Conservation (phyloP, 2,113 vertebrate species). For the Crotalus viridis region DNA sequence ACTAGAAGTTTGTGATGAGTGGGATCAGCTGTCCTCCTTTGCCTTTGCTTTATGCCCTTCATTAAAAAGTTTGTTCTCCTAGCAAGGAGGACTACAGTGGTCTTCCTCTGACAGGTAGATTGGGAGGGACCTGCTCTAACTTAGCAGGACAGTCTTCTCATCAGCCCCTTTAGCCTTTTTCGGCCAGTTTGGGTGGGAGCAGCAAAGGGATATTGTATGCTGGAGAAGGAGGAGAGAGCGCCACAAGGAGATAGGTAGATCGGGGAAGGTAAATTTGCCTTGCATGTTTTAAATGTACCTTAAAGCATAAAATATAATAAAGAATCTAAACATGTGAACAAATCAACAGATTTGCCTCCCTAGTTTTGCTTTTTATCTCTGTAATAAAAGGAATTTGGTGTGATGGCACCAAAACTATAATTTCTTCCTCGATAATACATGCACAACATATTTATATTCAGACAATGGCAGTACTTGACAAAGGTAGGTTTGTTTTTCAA, state of each 20-base stretch:
- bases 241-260: neutral
- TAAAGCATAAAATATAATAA: neutral
- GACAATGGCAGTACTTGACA: constrained; percentile 4
- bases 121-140: neutral
- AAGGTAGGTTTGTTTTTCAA: neutral
- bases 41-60: neutral
- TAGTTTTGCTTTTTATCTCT: neutral
- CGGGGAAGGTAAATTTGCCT: neutral
- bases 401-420: neutral
- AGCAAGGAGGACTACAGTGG: neutral
- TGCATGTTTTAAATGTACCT: neutral
- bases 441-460: constrained; percentile 11
- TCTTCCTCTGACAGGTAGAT: neutral
- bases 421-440: constrained; percentile 4
- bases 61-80: neutral
- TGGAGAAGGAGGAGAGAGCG: neutral
- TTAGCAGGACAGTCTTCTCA: neutral
- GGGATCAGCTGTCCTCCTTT: neutral
- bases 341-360: too few relatives aligned
- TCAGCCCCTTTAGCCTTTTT: neutral
- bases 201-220: neutral
- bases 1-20: neutral
- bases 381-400: neutral
- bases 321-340: neutral
- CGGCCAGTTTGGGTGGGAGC: neutral